These are phyloP conservation scores for Nothoprocta perdicaria DNA, from an alignment of 2,113 vertebrate species.

Conservation along the genomic window DNA sequence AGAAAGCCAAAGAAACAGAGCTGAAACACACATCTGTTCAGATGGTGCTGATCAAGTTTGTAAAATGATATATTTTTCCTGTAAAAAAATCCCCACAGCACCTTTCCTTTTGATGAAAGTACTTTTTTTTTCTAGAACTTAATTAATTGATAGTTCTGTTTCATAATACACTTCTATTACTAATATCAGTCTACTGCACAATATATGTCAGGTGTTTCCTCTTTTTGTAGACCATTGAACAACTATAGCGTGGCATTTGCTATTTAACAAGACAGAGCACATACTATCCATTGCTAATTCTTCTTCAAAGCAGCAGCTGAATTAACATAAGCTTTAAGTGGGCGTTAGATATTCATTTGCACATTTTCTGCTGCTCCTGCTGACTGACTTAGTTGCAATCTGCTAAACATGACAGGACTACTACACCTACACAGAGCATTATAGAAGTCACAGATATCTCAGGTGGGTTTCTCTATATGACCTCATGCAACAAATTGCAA, in stretches of 20 bases:
- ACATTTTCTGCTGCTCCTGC: conserved; percentile 42
- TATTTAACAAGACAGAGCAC: conserved; percentile 9
- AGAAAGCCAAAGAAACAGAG: conserved; percentile 48
- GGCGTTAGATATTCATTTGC: conserved; percentile 31
- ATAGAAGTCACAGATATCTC: neutral
- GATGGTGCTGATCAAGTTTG: neutral
- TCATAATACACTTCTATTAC: neutral
- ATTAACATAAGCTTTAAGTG: conserved; percentile 45
- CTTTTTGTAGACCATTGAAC: neutral
- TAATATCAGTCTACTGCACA: neutral
- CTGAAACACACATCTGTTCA: conserved; percentile 35
- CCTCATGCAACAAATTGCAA: neutral
- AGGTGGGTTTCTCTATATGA: neutral
- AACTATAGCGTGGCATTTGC: neutral
- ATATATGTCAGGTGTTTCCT: neutral
- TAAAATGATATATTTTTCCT: conserved; percentile 34
- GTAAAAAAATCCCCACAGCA: neutral
- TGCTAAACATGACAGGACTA: neutral
- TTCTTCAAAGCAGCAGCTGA: conserved; percentile 34
- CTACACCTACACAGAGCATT: neutral
- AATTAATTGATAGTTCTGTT: conserved; percentile 9
- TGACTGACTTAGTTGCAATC: conserved; percentile 28
- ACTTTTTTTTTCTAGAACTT: neutral
- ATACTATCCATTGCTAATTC: conserved; percentile 8
- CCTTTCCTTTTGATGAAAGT: neutral